Base-by-base conservation (phyloP, 2,888 invertebrate species). In the Eucera pruinosa region DNA sequence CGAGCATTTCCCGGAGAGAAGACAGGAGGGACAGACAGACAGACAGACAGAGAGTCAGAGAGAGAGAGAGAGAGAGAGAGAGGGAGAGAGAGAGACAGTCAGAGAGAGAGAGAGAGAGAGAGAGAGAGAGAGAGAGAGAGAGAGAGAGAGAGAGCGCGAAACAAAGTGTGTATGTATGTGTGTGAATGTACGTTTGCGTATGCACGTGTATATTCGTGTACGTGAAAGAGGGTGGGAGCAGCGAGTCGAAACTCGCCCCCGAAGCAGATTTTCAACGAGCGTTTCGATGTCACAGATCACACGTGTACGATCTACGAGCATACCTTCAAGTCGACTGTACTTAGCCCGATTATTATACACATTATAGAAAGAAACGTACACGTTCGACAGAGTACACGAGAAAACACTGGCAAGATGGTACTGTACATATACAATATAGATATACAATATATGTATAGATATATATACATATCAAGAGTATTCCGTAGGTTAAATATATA, bases 401-500 rank as follows among this genome's bases (percentile, higher is more conserved):
- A 20, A 79, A 77, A 68, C 73, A 82, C 65, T 80, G 84, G 64
- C 82, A 84, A 77, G 60, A 78, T 73, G 23, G 30, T 52, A 75
- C 45, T 58, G 67, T 67, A 71, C 75, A 68, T 58, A 41, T 67
- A 75, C 64, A 80, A 62, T 71, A 69, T 50, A 67, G 50, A 69
- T 18, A 43, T 60, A 55, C 62, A 60, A 62, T 57, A 64, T 45
- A 68, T n/a, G 30, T 67, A 72, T 61, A 74, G 43, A 68, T 69
- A 72, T 67, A 52, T 66, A 60, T 48, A 69, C 68, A 68, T 81
- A 75, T 73, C 70, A 79, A 85, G 70, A 82, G 72, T 80, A 81
- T 76, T n/a, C 79, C 79, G 80, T 81, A 41, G 39, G 76, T 83
- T 84, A 83, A 89, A 86, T 73, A 82, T 80, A 83, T 86, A 23